Evolutionary conservation across 2,797 vertebrate genomes (phyloP).

Genomic region (Hemibagrus guttatus): DNA sequence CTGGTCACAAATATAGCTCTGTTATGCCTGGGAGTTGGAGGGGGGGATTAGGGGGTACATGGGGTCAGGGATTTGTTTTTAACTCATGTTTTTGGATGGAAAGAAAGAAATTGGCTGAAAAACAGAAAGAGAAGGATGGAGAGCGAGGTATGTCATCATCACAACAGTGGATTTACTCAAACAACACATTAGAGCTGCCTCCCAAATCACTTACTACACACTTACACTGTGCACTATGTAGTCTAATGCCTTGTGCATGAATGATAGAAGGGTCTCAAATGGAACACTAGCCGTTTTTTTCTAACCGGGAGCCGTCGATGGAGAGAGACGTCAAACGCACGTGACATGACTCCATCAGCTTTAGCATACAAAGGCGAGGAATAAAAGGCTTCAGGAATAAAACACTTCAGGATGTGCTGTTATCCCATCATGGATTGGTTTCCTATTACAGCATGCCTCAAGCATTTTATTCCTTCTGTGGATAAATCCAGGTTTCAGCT

Average conservation of each 20-base stretch:
- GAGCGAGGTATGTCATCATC: background rate
- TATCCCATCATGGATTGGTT: background rate
- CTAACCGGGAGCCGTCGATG: too few species aligned
- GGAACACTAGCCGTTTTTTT: too few species aligned
- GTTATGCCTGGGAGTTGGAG: background rate
- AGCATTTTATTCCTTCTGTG: background rate
- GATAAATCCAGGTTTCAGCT: background rate
- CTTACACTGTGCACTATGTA: too few species aligned
- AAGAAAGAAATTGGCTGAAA: background rate
- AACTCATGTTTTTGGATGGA: background rate
- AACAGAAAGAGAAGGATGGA: background rate
- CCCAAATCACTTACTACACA: too few species aligned
- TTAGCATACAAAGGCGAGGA: too few species aligned
- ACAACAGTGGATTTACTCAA: background rate
- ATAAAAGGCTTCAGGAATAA: background rate
- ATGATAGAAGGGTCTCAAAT: too few species aligned
- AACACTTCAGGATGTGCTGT: background rate
- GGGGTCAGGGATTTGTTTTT: background rate
- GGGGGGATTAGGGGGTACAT: background rate
- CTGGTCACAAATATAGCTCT: background rate
- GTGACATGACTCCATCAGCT: too few species aligned
- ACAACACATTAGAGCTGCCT: background rate
- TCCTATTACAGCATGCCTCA: background rate
- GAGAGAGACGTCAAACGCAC: too few species aligned
- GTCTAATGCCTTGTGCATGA: too few species aligned